These are phyloP conservation scores for Pituophis catenifer DNA, from an alignment of 2,113 vertebrate genomes.

Conservation along the genomic window DNA sequence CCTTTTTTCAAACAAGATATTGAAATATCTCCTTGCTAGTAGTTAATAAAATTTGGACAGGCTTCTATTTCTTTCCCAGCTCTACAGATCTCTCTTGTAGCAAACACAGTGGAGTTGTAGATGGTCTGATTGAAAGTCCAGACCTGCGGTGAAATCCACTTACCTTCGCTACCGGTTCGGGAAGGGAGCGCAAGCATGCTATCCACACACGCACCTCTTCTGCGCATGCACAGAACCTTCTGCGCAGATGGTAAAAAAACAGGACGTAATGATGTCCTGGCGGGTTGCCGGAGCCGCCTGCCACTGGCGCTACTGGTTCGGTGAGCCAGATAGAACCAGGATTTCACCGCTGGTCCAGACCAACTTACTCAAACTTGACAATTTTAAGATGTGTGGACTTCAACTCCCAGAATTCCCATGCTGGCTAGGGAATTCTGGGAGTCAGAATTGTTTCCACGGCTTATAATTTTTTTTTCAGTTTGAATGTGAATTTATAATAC, in stretches of 20 bases:
- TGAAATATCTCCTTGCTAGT: not conserved
- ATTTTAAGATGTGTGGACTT: not conserved
- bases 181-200: too few species aligned
- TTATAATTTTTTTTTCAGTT: fast-evolving
- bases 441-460: not conserved
- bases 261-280: too few species aligned
- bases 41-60: not conserved
- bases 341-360: not conserved
- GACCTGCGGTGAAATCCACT: not conserved
- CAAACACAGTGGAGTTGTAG: not conserved
- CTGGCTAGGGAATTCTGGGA: not conserved
- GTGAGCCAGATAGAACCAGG: too few species aligned
- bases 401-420: not conserved
- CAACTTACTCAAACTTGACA: not conserved
- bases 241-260: too few species aligned
- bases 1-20: not conserved
- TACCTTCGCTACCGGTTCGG: too few species aligned
- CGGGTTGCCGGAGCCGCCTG: too few species aligned
- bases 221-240: too few species aligned
- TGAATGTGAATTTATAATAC: not conserved
- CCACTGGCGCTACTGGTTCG: too few species aligned
- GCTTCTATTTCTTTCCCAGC: not conserved
- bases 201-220: too few species aligned
- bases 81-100: not conserved
- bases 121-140: not conserved